A percentile compares a stretch with the other conserved stretches of the same genome.
phyloP scores from a whole-genome alignment of 2,113 vertebrate genomes.

The Oncorhynchus kisutch region DNA sequence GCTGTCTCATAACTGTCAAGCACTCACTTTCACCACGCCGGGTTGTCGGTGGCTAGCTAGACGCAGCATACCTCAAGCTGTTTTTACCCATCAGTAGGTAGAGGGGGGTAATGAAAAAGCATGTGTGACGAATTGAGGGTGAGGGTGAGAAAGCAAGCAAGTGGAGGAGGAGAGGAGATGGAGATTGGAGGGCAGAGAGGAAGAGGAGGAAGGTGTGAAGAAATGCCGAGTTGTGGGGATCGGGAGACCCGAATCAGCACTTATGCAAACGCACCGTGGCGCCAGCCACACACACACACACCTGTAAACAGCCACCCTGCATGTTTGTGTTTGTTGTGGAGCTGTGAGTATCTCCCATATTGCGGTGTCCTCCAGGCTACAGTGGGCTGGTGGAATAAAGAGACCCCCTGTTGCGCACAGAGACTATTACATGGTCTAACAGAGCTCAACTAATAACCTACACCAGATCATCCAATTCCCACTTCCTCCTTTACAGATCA shows the following conservation, averaged over 20 bases:
- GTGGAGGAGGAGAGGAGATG: conserved; percentile 47
- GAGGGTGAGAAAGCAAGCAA: conserved; percentile 55
- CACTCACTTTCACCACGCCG: conserved; percentile 37
- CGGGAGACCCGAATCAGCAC: conserved; percentile 72
- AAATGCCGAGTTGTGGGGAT: conserved; percentile 72
- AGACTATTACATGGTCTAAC: conserved; percentile 81
- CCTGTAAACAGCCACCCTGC: conserved; percentile 58
- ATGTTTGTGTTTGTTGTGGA: conserved; percentile 50
- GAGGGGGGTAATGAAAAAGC: conserved; percentile 55
- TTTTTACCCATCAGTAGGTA: conserved; percentile 32
- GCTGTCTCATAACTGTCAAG: conserved; percentile 53
- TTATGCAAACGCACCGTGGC: conserved; percentile 72
- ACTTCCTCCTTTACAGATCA: conserved; percentile 70
- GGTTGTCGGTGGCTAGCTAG: conserved; percentile 23
- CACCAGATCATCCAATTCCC: conserved; percentile 70
- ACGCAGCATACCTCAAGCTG: conserved; percentile 23
- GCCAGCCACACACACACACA: conserved; percentile 17
- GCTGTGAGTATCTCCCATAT: conserved; percentile 62
- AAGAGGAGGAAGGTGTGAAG: conserved; percentile 43
- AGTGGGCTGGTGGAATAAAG: conserved; percentile 63
- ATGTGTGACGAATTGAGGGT: conserved; percentile 62
- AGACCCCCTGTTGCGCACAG: conserved; percentile 70
- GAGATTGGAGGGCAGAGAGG: conserved; percentile 54
- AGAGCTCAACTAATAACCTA: conserved; percentile 80
- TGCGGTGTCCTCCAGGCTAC: conserved; percentile 72